Evolutionary conservation across 2,113 vertebrate genomes (phyloP).

Genomic region (Cephalopholis sonnerati): DNA sequence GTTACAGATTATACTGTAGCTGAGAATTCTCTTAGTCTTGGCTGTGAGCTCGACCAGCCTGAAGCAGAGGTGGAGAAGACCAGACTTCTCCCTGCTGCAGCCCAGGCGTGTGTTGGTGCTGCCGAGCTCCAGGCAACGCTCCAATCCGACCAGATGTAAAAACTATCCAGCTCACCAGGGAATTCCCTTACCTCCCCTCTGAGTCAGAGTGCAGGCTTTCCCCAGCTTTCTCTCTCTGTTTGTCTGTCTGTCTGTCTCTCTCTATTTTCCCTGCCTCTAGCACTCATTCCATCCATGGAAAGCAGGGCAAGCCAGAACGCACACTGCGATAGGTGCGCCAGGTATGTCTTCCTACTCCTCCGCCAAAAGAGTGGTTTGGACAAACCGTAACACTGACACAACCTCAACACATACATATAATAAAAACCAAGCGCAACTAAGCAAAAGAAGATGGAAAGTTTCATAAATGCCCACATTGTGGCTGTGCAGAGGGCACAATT

Average conservation of each 20-base stretch:
- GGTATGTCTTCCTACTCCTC: conserved; percentile 74
- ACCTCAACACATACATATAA: conserved; percentile 39
- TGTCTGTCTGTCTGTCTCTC: conserved; percentile 44
- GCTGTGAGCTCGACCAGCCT: conserved; percentile 41
- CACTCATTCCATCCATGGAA: conserved; percentile 76
- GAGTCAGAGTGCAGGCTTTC: conserved; percentile 94
- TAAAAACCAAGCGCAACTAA: conserved; percentile 49
- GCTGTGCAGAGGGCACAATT: conserved; percentile 16
- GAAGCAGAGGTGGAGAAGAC: conserved; percentile 52
- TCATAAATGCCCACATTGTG: conserved; percentile 33
- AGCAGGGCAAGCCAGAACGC: conserved; percentile 81
- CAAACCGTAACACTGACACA: conserved; percentile 64
- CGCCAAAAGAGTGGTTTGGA: conserved; percentile 73
- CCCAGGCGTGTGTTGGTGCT: conserved; percentile 70
- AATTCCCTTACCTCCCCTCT: conserved; percentile 91
- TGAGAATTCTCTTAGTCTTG: conserved; percentile 43
- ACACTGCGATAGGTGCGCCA: conserved; percentile 79
- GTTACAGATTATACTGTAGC: conserved; percentile 53
- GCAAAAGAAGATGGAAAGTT: conserved; percentile 65
- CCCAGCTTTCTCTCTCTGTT: conserved; percentile 85
- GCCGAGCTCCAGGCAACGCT: conserved; percentile 84
- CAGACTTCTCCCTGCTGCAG: conserved; percentile 62
- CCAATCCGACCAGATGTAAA: conserved; percentile 89
- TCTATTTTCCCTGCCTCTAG: conserved; percentile 74
- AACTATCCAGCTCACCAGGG: conserved; percentile 92